Evolutionary conservation across 1,140 invertebrate genomes (phyloP).

Genomic region (Listronotus oregonensis): DNA sequence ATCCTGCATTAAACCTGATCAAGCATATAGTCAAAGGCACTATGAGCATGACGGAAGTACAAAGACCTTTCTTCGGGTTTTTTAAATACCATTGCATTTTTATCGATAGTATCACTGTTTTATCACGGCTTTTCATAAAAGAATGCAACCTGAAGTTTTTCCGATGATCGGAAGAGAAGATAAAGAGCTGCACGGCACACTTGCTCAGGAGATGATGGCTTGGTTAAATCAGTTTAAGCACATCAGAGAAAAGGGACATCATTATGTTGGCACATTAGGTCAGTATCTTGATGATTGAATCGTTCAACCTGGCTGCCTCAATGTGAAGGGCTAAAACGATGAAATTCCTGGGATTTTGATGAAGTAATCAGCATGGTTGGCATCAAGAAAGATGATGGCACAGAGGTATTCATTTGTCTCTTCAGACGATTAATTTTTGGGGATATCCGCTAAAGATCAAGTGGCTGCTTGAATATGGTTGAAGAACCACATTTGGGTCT

Average conservation of each 20-base stretch:
- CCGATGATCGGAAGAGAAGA: neutral
- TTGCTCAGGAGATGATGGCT: no score
- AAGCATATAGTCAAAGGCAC: no score
- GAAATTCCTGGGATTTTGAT: neutral
- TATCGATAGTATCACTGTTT: no score
- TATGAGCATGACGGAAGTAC: no score
- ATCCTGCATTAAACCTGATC: no score
- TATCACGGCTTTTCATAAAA: no score
- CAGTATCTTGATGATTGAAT: neutral
- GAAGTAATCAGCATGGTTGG: constrained; percentile 2
- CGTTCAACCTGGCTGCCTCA: neutral
- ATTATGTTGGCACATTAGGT: neutral
- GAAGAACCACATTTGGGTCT: neutral
- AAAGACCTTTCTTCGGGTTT: no score
- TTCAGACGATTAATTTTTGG: neutral
- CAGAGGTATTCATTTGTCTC: neutral
- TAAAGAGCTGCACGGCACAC: neutral
- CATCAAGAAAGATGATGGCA: neutral
- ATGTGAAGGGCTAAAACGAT: neutral
- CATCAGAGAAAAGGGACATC: neutral
- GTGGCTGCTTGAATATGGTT: neutral
- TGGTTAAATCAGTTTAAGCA: neutral
- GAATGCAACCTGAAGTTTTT: neutral
- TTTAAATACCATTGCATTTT: no score
- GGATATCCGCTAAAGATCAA: neutral